Percentiles rank a stretch among this genome's conserved stretches.
Conservation (phyloP, 2,888 invertebrate species). For the Cosmia trapezina region DNA sequence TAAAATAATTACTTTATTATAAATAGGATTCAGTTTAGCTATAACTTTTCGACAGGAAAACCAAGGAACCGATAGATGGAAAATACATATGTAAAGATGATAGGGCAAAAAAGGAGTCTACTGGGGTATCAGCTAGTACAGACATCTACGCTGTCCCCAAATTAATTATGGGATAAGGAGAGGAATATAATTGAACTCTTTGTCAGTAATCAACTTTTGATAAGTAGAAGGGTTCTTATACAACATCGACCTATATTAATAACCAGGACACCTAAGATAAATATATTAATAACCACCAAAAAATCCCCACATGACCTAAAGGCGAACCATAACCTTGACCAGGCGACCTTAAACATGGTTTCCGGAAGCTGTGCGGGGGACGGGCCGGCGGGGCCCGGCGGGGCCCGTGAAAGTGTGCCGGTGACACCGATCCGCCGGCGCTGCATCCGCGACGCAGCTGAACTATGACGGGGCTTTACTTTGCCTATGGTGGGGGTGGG, state of each 20-base stretch:
- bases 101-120: background rate
- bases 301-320: conserved; percentile 30
- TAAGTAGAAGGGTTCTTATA: background rate
- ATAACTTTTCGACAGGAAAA: background rate
- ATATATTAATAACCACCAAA: conserved; percentile 9
- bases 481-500: conserved; percentile 35
- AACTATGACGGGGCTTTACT: conserved; percentile 60
- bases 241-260: background rate
- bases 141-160: too few species aligned
- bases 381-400: conserved; percentile 30
- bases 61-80: background rate
- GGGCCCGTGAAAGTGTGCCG: conserved; percentile 81
- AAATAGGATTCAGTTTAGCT: background rate
- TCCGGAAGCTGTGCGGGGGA: conserved; percentile 73
- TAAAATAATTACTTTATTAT: background rate
- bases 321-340: conserved; percentile 82
- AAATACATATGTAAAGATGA: too few species aligned
- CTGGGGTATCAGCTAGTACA: background rate
- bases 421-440: conserved; percentile 75
- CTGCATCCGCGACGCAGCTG: conserved; percentile 80
- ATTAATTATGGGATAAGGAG: background rate
- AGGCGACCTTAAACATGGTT: conserved; percentile 74
- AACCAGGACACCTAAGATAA: background rate
- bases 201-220: background rate
- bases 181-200: background rate